These are phyloP conservation scores for Spheniscus mendiculus DNA, from an alignment of 2,113 vertebrate genomes.

Conservation along the genomic window DNA sequence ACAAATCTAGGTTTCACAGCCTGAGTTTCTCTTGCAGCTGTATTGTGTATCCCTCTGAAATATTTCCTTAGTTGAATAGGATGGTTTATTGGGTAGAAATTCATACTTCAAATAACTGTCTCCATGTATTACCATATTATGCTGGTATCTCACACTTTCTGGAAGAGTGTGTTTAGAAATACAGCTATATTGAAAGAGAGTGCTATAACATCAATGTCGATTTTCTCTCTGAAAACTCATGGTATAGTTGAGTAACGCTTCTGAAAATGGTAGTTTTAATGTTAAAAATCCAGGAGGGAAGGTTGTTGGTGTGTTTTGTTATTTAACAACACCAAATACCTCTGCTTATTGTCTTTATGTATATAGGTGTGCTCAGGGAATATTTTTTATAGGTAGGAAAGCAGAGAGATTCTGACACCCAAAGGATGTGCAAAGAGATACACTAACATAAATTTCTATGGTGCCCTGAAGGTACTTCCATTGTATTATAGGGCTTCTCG, in stretches of 20 bases:
- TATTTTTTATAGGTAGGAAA: slow-evolving; percentile 69
- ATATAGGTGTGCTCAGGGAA: slow-evolving; percentile 49
- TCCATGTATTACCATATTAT: neutral
- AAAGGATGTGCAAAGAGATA: slow-evolving; percentile 69
- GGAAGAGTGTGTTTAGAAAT: neutral
- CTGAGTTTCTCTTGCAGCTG: neutral
- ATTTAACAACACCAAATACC: neutral
- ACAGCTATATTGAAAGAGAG: neutral
- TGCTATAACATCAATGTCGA: neutral
- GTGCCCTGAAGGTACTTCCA: slow-evolving; percentile 66
- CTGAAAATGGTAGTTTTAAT: neutral
- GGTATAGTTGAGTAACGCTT: neutral
- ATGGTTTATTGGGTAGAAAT: neutral
- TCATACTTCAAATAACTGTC: neutral
- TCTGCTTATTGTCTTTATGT: neutral
- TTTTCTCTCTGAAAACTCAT: neutral
- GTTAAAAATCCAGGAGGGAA: neutral
- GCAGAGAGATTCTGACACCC: slow-evolving; percentile 68
- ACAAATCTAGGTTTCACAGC: neutral
- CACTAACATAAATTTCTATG: slow-evolving; percentile 69
- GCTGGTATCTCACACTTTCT: neutral
- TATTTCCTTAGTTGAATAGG: neutral
- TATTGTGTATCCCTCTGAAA: neutral
- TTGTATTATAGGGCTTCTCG: slow-evolving; percentile 61
- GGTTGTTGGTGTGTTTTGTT: neutral